Evolutionary conservation across 2,888 invertebrate species (phyloP), one percentile per base, ranked within the genome.

Genomic region (Elegia similella): DNA sequence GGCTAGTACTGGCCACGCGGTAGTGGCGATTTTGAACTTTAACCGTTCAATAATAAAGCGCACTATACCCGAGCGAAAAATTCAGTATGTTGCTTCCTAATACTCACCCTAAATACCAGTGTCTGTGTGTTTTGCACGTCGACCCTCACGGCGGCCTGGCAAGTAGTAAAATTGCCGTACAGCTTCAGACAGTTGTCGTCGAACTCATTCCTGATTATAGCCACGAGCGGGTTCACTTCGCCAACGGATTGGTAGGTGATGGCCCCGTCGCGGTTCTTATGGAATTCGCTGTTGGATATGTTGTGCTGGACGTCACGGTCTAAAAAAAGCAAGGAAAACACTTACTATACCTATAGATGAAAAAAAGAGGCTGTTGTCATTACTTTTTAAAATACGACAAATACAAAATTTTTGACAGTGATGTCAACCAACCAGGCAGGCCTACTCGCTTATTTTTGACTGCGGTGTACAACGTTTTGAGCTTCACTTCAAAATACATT

Each of bases 71-170:
- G n/a, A n/a, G n/a, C n/a, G n/a, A n/a, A n/a, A n/a, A n/a, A n/a
- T n/a, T n/a, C n/a, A n/a, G n/a, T n/a, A n/a, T n/a, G n/a, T n/a
- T n/a, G n/a, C n/a, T n/a, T n/a, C 23, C 23, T 23, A 23, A 23
- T 46, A 85, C 93, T 90, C 83, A 97, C 97, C 88, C 96, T 94
- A 74, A 98, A 97, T 64, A 95, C 96, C 34, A 98, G 84, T 0
- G 96, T 95, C 78, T 97, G 96, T 44, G 98, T 98, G 81, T 99
- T 99, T 82, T 99, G 99, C 0, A 99, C 94, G 75, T 98, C 97
- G 62, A 99, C 89, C 72, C 94, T 93, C 7, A 98, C 91, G 1
- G 97, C 96, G n/a, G 97, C 94, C 69, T 93, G 93, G 76, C 98
- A 96, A 2, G 98, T 95, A 0, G 98, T 97, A 73, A 99, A 97